Conservation (phyloP, 2,797 vertebrate species). For the Crax fasciolata region DNA sequence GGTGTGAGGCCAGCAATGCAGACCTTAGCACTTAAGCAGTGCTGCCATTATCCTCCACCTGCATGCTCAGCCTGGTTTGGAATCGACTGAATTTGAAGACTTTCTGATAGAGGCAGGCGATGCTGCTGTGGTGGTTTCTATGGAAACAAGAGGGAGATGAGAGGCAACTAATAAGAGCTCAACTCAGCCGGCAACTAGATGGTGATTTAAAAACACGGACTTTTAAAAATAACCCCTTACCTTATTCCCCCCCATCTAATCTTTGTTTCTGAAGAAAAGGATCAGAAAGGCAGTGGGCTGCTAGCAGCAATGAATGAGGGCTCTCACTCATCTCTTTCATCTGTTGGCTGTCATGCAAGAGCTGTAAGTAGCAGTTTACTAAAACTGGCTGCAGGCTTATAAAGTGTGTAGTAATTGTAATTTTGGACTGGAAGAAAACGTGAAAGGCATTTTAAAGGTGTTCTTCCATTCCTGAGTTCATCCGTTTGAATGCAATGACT, state of each 20-base stretch:
- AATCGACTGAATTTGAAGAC: not conserved
- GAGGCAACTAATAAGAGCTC: constrained; percentile 61
- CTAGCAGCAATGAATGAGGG: constrained; percentile 55
- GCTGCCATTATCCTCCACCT: not conserved
- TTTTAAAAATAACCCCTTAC: constrained; percentile 69
- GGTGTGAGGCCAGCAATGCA: accelerated
- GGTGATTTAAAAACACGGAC: constrained; percentile 62
- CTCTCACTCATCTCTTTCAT: constrained; percentile 56
- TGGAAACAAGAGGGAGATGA: constrained; percentile 72
- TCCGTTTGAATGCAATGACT: not conserved
- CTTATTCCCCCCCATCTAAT: constrained; percentile 53
- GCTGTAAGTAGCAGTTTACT: constrained; percentile 61
- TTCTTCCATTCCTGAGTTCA: not conserved
- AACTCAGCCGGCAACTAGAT: constrained; percentile 46
- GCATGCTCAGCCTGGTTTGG: not conserved
- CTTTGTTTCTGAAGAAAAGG: constrained; percentile 61
- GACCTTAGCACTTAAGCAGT: not conserved
- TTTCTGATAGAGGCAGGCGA: constrained; percentile 17
- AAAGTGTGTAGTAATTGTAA: constrained; percentile 51
- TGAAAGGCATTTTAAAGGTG: constrained; percentile 37
- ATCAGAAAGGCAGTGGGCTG: constrained; percentile 61
- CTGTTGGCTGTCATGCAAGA: constrained; percentile 40
- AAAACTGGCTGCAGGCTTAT: constrained; percentile 49
- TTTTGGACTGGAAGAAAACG: not conserved
- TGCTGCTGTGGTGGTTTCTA: constrained; percentile 68